These are phyloP conservation scores for Philhelius pedissequus DNA, from an alignment of 2,888 invertebrate species.

Conservation along the genomic window DNA sequence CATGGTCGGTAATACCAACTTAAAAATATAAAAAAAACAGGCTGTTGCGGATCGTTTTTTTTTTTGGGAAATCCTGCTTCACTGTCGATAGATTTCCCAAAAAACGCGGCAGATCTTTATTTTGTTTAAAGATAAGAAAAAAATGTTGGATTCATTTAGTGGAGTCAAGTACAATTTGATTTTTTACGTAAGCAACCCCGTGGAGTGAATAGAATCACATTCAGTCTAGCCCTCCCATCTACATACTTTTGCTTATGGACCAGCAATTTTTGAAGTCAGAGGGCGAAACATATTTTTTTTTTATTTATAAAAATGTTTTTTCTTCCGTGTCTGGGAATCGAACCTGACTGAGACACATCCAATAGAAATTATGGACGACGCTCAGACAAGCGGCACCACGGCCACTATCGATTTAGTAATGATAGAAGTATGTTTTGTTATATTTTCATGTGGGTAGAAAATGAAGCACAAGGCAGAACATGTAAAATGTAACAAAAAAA, in stretches of 20 bases:
- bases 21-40: too few relatives aligned
- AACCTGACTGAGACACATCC: neutral
- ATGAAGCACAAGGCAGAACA: neutral
- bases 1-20: too few relatives aligned
- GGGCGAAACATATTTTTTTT: neutral
- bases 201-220: constrained; percentile 72
- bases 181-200: constrained; percentile 69
- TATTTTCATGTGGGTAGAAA: neutral
- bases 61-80: too few relatives aligned
- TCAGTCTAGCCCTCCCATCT: constrained; percentile 72
- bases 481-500: neutral
- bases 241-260: constrained; percentile 11
- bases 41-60: too few relatives aligned
- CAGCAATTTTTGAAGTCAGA: constrained; percentile 25
- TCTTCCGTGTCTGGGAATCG: neutral
- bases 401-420: too few relatives aligned
- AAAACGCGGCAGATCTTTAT: too few relatives aligned
- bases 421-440: neutral
- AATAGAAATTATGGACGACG: neutral
- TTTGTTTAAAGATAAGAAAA: neutral
- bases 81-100: too few relatives aligned
- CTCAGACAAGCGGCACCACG: neutral
- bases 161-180: constrained; percentile 36
- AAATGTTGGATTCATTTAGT: constrained; percentile 42
- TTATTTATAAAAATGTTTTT: neutral